Evolutionary conservation across 2,113 vertebrate species (phyloP).

Genomic region (Elgaria multicarinata): DNA sequence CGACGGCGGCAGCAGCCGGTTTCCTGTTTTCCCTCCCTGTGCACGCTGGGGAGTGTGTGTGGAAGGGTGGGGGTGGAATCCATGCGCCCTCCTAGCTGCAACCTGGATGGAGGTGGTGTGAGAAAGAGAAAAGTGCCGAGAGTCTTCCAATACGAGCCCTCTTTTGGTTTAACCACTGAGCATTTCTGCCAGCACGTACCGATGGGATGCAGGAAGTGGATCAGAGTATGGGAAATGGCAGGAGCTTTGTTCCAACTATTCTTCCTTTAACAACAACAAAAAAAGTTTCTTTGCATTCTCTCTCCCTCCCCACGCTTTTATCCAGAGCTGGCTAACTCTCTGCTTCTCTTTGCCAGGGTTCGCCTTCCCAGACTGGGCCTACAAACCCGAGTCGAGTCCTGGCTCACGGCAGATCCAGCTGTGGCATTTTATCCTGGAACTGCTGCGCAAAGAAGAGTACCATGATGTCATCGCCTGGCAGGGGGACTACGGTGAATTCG

Average conservation of each 20-base stretch:
- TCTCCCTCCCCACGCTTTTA: not conserved
- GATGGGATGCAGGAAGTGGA: not conserved
- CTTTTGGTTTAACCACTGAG: conserved; percentile 41
- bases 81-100: not conserved
- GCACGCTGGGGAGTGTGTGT: not conserved
- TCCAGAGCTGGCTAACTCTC: conserved; percentile 8
- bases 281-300: not conserved
- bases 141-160: not conserved
- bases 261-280: too few relatives aligned
- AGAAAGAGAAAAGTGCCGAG: too few relatives aligned
- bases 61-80: not conserved
- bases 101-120: not conserved
- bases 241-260: not conserved
- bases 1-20: conserved; percentile 51
- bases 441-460: conserved; percentile 89
- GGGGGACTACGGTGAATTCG: conserved; percentile 92
- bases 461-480: conserved; percentile 95
- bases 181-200: not conserved
- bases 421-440: conserved; percentile 93
- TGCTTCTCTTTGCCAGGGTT: conserved; percentile 76
- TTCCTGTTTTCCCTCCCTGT: conserved; percentile 74
- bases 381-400: conserved; percentile 90
- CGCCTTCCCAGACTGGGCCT: conserved; percentile 92
- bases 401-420: conserved; percentile 93
- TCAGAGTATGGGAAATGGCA: not conserved